These are phyloP conservation scores for Erebia epiphron DNA, from an alignment of 2,888 invertebrate genomes.

Conservation along the genomic window DNA sequence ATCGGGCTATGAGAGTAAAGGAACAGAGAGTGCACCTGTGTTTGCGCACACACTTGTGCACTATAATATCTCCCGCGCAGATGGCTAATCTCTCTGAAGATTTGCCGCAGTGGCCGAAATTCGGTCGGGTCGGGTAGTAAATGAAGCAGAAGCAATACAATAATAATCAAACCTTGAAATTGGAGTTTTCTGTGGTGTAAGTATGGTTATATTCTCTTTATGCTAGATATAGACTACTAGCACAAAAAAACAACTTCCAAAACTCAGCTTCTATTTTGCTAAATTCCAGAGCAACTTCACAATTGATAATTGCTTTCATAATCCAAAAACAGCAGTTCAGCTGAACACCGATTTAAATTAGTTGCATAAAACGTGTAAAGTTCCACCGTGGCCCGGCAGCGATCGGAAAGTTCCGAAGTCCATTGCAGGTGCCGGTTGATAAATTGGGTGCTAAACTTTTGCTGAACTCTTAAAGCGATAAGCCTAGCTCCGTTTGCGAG, in stretches of 20 bases:
- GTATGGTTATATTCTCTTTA: too few species aligned
- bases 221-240: too few species aligned
- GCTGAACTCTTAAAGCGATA: conserved; percentile 40
- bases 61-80: too few species aligned
- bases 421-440: conserved; percentile 44
- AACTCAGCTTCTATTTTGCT: not conserved
- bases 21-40: too few species aligned
- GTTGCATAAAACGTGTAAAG: conserved; percentile 36
- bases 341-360: conserved; percentile 32
- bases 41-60: too few species aligned
- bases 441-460: conserved; percentile 44
- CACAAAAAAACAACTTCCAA: not conserved
- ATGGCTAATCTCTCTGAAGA: too few species aligned
- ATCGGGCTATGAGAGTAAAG: too few species aligned
- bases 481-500: conserved; percentile 36
- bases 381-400: conserved; percentile 30
- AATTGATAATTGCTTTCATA: conserved; percentile 23
- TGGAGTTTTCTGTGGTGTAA: not conserved
- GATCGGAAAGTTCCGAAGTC: conserved; percentile 40
- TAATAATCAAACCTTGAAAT: too few species aligned
- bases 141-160: too few species aligned
- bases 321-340: conserved; percentile 29
- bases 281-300: conserved; percentile 5
- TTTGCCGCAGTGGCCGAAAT: too few species aligned
- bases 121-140: too few species aligned